Evolutionary conservation across 2,113 vertebrate genomes (phyloP), one percentile per base, ranked within the genome.

Genomic region (Cyprinodon brontotheroides): DNA sequence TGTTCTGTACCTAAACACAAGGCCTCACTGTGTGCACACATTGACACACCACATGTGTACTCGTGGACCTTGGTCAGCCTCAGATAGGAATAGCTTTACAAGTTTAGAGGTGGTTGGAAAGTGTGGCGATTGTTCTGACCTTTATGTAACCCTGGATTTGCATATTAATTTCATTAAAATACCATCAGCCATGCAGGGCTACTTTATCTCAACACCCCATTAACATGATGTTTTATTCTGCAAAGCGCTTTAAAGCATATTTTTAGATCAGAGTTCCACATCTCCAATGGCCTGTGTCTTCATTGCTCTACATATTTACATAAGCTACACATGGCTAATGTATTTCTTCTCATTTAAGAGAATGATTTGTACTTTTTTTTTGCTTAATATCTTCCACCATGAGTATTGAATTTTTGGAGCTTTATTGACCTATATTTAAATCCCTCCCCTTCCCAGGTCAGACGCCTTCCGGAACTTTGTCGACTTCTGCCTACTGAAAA

Each of bases 401-500:
- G 47, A 68, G 73, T 40, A 29, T 61, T 80, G 68, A 12, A 62
- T 14, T 10, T 38, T 11, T 37, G 22, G 17, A 9, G 13, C 64
- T 57, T 68, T 17, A 3, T 13, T 79, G 57, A 89, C 71, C 73
- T 57, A 57, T 50, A 37, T 75, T 57, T 78, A 29, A 1, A 40
- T 61, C 14, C 69, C 72, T 41, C 68, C 71, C 59, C n/a, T 15
- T 81, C 65, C 29, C 89, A 99, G 98, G 98, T 95, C 97, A 74
- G 95, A 98, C 70, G 95, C 95, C 86, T 99, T 99, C 92, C 95
- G 97, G 92, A 96, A 95, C 95, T 99, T 99, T 87, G 97, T 99
- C 84, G 97, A 99, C 95, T 98, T 97, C 95, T 99, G 98, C 96
- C 96, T 99, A 94, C 96, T 97, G 93, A 99, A 99, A 95, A 96